Base-by-base conservation (phyloP, 2,888 invertebrate species). In the Tachystola acroxantha region DNA sequence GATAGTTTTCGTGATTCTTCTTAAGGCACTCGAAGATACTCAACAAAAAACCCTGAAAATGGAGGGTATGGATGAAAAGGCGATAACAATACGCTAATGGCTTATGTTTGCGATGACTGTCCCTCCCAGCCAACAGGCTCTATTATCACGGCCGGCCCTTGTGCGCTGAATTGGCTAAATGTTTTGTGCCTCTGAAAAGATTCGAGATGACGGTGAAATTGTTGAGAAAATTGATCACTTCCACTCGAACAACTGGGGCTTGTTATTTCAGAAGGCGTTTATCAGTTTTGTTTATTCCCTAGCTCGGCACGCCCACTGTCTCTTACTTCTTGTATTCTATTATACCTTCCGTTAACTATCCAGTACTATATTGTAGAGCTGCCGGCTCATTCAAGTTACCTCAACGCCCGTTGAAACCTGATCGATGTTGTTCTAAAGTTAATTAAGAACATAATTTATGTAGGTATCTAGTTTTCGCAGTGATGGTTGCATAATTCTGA, bases 151-250 rank as follows among this genome's bases (percentile, higher is more conserved):
- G 64, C 56, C 62, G 67, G 64, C 60, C 68, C 69, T 16, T 70
- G 79, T 73, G 73, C 76, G 75, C 76, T 84, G 82, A 81, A 84
- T 82, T 82, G 80, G 77, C 80, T 80, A 78, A 85, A 84, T 82
- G 78, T 80, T 81, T 84, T 84, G 80, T 80, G 72, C 69, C 64
- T 59, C 67, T 72, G 74, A 80, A 82, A 84, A 85, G 78, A 79
- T 79, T 79, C 66, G 67, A 78, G 79, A 84, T 79, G 81, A 82
- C 78, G 74, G 74, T 74, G 78, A 84, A 82, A 85, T 81, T 82
- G 80, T 82, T 76, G 72, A 78, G 80, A 84, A 81, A 81, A 82
- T 82, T 82, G 81, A 84, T 84, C 75, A 76, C 70, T 84, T 82
- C 74, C 79, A 76, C 74, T 74, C 59, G 62, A 78, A 67, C 64